Evolutionary conservation across 2,797 vertebrate genomes (phyloP).

Genomic region (Hybognathus amarus): DNA sequence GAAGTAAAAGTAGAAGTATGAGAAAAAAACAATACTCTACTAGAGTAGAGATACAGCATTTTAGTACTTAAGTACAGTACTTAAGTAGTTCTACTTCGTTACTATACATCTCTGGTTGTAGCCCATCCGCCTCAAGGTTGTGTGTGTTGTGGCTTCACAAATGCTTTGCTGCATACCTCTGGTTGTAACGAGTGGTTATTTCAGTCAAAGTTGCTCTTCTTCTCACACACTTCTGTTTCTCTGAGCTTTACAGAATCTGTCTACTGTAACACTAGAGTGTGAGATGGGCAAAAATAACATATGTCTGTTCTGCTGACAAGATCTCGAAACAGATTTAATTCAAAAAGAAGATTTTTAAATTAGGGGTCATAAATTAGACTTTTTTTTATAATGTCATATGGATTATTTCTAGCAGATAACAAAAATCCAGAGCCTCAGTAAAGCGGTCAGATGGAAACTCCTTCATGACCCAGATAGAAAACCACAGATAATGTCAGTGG

Average conservation of each 20-base stretch:
- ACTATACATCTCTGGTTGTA: too few relatives aligned
- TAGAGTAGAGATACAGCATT: too few relatives aligned
- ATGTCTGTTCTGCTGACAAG: neutral
- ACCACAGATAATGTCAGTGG: conserved; percentile 17
- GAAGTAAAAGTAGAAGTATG: too few relatives aligned
- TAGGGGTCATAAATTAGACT: neutral
- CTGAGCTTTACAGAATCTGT: neutral
- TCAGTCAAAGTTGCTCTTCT: too few relatives aligned
- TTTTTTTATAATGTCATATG: neutral
- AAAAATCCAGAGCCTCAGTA: neutral
- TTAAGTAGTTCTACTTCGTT: too few relatives aligned
- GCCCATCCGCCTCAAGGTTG: too few relatives aligned
- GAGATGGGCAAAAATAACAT: conserved; percentile 7
- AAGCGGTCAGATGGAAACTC: neutral
- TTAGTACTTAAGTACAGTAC: too few relatives aligned
- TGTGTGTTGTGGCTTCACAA: too few relatives aligned
- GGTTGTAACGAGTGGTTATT: too few relatives aligned
- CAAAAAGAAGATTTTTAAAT: neutral
- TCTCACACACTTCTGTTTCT: neutral
- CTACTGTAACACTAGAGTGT: neutral
- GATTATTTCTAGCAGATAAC: neutral
- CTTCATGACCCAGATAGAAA: neutral
- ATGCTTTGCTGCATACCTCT: too few relatives aligned
- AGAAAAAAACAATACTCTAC: too few relatives aligned
- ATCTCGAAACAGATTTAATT: neutral